phyloP scores from a whole-genome alignment of 2,888 invertebrate genomes.

The Dicycla oo region DNA sequence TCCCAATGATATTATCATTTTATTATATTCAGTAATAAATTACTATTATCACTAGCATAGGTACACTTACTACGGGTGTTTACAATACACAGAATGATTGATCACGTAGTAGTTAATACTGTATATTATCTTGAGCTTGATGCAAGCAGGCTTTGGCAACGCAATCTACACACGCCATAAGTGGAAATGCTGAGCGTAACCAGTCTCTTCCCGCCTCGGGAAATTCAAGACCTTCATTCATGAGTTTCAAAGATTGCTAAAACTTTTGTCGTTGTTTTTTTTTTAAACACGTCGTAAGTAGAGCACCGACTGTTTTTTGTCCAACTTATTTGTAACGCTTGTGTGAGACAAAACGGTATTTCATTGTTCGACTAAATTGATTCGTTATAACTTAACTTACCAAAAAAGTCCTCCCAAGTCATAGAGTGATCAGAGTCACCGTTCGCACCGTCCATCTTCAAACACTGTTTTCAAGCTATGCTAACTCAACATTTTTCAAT shows the following conservation, averaged over 20 bases:
- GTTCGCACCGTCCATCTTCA: conserved; percentile 89
- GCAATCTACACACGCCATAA: conserved; percentile 77
- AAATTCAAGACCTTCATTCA: conserved; percentile 72
- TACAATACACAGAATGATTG: conserved; percentile 69
- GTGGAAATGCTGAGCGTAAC: conserved; percentile 82
- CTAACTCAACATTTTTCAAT: conserved; percentile 74
- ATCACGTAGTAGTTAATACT: conserved; percentile 73
- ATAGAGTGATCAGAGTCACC: conserved; percentile 93
- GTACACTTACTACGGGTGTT: conserved; percentile 30
- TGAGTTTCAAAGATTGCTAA: conserved; percentile 50
- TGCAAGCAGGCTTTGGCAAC: conserved; percentile 60
- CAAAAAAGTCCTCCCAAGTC: conserved; percentile 94
- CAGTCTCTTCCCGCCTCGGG: conserved; percentile 77
- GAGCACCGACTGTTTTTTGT: conserved; percentile 31
- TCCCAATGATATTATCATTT: conserved; percentile 12
- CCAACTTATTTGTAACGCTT: conserved; percentile 1
- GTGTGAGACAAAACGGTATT: conserved; percentile 14
- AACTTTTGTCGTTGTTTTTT: conserved; percentile 17
- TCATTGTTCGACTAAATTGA: conserved; percentile 6
- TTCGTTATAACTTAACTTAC: conserved; percentile 82
- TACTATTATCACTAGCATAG: conserved; percentile 34
- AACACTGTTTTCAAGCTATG: conserved; percentile 72
- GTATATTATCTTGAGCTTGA: conserved; percentile 67
- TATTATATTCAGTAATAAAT: conserved; percentile 24
- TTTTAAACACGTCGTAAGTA: conserved; percentile 26